phyloP scores from a whole-genome alignment of 2,113 vertebrate genomes.

The Semnornis frantzii region DNA sequence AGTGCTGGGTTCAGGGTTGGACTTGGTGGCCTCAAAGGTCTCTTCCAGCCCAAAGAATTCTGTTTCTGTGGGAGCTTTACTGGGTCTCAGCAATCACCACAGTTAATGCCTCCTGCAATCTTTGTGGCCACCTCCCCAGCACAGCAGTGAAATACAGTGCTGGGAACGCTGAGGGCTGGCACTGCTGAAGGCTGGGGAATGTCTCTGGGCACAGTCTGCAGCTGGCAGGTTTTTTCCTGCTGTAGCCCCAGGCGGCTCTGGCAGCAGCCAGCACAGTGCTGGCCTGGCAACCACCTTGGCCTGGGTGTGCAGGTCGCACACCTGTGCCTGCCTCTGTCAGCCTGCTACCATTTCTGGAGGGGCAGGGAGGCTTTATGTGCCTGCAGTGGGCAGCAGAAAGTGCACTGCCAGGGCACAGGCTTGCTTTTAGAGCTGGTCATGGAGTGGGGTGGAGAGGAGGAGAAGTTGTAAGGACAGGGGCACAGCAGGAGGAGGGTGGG shows the following conservation, averaged over 20 bases:
- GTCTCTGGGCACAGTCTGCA: background rate
- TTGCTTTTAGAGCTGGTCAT: background rate
- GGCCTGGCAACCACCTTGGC: background rate
- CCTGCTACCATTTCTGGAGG: background rate
- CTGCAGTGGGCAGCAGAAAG: background rate
- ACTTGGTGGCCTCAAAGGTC: too few relatives aligned
- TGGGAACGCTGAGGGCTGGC: background rate
- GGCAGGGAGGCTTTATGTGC: background rate
- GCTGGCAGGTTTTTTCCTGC: background rate
- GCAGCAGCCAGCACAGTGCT: accelerated
- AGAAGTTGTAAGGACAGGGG: background rate
- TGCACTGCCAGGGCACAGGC: background rate
- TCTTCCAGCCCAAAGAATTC: background rate
- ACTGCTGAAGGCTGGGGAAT: background rate
- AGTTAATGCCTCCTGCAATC: accelerated
- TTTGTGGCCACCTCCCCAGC: background rate
- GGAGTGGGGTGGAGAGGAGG: background rate
- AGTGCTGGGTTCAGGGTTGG: too few relatives aligned
- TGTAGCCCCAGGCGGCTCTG: background rate
- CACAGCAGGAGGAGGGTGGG: accelerated
- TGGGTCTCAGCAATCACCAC: background rate
- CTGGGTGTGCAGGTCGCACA: accelerated
- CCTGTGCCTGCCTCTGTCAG: background rate
- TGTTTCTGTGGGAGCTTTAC: too few relatives aligned
- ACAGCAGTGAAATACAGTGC: accelerated